A percentile compares a stretch with the other conserved stretches of the same genome.
These are phyloP conservation scores for Smutsia temminckii DNA, from an alignment of 2,797 vertebrate genomes.

Conservation along the genomic window DNA sequence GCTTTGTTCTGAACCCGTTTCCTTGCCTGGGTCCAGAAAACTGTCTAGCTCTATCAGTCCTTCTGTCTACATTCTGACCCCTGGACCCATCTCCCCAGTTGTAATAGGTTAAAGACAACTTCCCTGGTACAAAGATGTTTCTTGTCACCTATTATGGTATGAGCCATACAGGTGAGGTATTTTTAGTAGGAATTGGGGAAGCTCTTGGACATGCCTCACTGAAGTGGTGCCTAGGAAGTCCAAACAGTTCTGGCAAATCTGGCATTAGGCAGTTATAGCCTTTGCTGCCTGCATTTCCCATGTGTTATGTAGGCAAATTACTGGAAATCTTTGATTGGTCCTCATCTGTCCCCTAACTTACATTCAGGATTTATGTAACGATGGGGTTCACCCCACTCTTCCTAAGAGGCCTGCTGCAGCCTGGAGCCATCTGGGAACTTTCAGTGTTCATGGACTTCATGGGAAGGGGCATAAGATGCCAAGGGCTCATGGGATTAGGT, in stretches of 20 bases:
- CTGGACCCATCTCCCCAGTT: neutral
- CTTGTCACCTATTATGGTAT: neutral
- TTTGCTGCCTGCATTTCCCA: neutral
- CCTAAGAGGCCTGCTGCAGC: neutral
- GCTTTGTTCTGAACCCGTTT: neutral
- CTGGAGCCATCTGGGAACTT: neutral
- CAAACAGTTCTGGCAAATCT: neutral
- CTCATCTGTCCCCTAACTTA: neutral
- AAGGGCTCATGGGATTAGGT: neutral
- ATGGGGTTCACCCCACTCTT: neutral
- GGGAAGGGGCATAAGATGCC: neutral
- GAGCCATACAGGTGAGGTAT: neutral
- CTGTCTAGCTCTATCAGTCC: neutral
- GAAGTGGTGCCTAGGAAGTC: neutral
- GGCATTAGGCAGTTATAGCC: neutral
- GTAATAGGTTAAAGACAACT: neutral
- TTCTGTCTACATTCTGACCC: neutral
- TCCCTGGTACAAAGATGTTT: neutral
- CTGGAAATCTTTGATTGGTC: neutral
- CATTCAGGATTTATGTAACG: neutral
- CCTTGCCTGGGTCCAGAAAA: neutral
- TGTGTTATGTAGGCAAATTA: neutral
- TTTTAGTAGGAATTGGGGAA: neutral
- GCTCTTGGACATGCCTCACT: neutral
- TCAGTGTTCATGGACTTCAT: neutral